These are phyloP conservation scores for Lepisosteus oculatus DNA, from an alignment of 2,113 vertebrate species.

Conservation along the genomic window DNA sequence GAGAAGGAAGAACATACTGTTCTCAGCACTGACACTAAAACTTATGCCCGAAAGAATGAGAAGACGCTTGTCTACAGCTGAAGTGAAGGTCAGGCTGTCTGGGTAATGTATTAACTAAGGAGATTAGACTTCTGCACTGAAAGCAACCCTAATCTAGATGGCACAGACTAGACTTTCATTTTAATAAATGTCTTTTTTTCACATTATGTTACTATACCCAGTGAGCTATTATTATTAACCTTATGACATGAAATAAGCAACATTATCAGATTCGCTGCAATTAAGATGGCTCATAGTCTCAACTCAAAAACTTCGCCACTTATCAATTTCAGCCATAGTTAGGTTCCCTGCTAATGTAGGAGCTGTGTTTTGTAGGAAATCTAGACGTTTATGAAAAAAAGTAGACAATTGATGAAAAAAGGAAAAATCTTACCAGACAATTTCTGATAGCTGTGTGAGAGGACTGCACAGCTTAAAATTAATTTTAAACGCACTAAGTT, in stretches of 20 bases:
- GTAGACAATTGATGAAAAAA: conserved; percentile 10
- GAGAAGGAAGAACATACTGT: conserved; percentile 21
- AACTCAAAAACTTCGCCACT: background rate
- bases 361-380: background rate
- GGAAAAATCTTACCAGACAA: background rate
- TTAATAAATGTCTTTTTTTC: conserved; percentile 30
- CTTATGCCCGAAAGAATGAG: conserved; percentile 20
- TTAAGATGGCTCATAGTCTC: conserved; percentile 3
- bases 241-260: conserved; percentile 10
- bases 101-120: conserved; percentile 19
- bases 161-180: conserved; percentile 28
- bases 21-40: conserved; percentile 26
- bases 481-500: background rate
- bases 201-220: conserved; percentile 14
- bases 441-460: background rate
- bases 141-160: conserved; percentile 22
- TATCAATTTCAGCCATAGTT: background rate
- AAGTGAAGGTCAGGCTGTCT: conserved; percentile 31
- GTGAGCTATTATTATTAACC: conserved; percentile 7
- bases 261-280: conserved; percentile 14
- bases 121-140: conserved; percentile 29
- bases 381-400: no score
- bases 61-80: conserved; percentile 25
- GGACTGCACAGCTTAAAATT: background rate
- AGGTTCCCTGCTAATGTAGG: background rate